Percentiles rank a stretch among this genome's conserved stretches.
phyloP scores from a whole-genome alignment of 2,113 vertebrate species.

The Psilopsiagon aurifrons region DNA sequence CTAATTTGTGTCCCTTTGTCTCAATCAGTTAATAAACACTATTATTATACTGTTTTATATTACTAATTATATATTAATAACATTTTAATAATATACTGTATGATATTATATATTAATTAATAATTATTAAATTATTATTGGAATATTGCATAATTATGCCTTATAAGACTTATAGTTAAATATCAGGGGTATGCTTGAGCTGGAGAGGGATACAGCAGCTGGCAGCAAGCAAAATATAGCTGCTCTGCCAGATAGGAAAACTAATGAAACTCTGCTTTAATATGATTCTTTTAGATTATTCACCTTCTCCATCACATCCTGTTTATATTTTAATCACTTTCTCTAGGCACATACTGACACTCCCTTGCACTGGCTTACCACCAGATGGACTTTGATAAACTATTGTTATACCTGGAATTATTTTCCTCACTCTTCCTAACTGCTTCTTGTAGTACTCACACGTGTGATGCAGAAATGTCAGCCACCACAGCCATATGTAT shows the following conservation, averaged over 20 bases:
- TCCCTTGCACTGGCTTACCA: neutral
- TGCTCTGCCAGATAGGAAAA: neutral
- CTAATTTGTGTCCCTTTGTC: neutral
- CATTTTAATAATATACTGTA: neutral
- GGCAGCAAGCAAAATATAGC: slow-evolving; percentile 14
- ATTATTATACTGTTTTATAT: neutral
- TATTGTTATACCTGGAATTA: slow-evolving; percentile 22
- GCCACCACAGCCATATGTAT: neutral
- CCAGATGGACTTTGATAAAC: slow-evolving; percentile 29
- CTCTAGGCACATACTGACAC: neutral
- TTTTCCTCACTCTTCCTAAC: neutral
- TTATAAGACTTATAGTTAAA: neutral
- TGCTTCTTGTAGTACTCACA: neutral
- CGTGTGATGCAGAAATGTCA: neutral
- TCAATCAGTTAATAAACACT: neutral
- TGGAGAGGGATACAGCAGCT: neutral
- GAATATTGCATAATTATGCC: neutral
- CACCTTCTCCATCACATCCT: slow-evolving; percentile 19
- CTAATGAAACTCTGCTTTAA: neutral
- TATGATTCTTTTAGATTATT: neutral
- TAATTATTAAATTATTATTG: neutral
- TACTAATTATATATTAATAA: neutral
- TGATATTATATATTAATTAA: neutral
- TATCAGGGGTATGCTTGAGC: neutral
- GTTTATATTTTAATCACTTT: slow-evolving; percentile 37